A percentile compares a stretch with the other conserved stretches of the same genome.
Evolutionary conservation across 2,797 vertebrate species (phyloP).

Genomic region (Masticophis lateralis): DNA sequence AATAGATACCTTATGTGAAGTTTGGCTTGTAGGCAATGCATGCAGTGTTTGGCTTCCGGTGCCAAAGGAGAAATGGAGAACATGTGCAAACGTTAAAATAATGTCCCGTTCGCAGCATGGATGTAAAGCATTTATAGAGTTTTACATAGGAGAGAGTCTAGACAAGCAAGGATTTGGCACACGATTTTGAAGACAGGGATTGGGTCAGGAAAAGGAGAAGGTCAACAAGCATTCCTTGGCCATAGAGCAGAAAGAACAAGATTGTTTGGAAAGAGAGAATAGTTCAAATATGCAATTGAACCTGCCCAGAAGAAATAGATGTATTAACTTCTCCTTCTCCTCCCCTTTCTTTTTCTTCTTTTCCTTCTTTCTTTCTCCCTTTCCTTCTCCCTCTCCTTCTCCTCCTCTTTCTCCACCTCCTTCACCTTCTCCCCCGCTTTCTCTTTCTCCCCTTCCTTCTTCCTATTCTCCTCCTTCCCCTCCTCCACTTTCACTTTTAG

Average conservation of each 20-base stretch:
- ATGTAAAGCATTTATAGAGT: neutral
- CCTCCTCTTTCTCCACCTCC: no score
- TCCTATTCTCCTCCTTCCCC: neutral
- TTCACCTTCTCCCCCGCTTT: no score
- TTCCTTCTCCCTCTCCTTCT: no score
- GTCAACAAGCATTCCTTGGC: neutral
- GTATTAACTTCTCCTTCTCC: no score
- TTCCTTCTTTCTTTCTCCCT: no score
- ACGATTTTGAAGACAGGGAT: neutral
- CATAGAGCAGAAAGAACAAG: neutral
- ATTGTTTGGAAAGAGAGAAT: neutral
- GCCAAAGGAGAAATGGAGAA: constrained; percentile 28
- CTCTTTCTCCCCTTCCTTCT: no score
- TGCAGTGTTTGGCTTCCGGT: neutral
- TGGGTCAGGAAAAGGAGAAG: neutral
- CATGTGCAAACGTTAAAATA: neutral
- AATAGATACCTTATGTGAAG: constrained; percentile 41
- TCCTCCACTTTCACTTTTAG: no score
- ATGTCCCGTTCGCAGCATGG: neutral
- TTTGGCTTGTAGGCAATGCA: constrained; percentile 22
- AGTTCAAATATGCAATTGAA: neutral
- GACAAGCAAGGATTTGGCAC: constrained; percentile 1
- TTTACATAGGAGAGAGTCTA: neutral
- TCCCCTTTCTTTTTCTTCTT: no score
- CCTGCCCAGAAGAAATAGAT: neutral